Evolutionary conservation across 2,113 vertebrate genomes (phyloP), one percentile per base, ranked within the genome.

Genomic region (Origma solitaria): DNA sequence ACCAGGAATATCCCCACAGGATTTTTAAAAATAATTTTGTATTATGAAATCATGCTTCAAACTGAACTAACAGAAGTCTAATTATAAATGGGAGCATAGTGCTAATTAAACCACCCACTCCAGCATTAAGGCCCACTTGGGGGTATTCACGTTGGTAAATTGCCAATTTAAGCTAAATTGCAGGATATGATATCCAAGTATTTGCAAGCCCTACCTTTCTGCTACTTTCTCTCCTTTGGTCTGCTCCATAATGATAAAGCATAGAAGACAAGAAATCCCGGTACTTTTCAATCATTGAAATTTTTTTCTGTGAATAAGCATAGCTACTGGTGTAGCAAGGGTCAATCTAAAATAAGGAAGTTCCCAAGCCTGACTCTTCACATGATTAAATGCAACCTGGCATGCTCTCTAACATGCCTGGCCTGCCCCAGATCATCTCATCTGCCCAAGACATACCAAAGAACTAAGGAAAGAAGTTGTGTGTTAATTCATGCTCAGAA

Each of bases 51-150:
- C 96, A 96, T 97, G 92, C 92, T 96, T 95, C 96, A 92, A 88
- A 96, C 90, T 95, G 94, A 95, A 95, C 94, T 95, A 95, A 95
- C 90, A 97, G 95, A 97, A 97, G 96, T 94, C 96, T 97, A 94
- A 97, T 98, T 97, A 96, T 94, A 95, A 89, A 93, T 79, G 94
- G 88, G 45, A 94, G 70, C 76, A 82, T 81, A 95, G 93, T 95
- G 95, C 95, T 98, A 98, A 98, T 98, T 98, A 98, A 97, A 95
- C 65, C 31, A 95, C 92, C 87, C 94, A 97, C 96, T 97, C 95
- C 85, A 93, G 93, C 77, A 94, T 97, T 96, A 97, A 91, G 86
- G 73, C 88, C 93, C 95, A 91, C 94, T 97, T 92, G 97, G 94
- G 97, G 88, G 60, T 92, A 94, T 83, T 85, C 58, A 77, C 90